These are phyloP conservation scores for Hypanus sabinus DNA, from an alignment of 2,113 vertebrate species.

Conservation along the genomic window DNA sequence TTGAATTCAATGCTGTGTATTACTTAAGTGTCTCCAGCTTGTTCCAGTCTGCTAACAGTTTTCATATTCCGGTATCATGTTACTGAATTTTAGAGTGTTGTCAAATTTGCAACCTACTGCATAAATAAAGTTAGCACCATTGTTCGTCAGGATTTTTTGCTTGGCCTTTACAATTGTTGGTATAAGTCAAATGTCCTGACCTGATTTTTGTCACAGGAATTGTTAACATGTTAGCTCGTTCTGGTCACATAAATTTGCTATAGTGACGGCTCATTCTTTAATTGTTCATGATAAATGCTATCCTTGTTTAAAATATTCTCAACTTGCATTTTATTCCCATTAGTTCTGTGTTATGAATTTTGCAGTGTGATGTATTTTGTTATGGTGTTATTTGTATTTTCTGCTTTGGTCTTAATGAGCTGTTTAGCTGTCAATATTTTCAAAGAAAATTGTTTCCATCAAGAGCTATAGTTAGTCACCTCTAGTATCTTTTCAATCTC, in stretches of 20 bases:
- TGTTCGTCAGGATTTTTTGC: slow-evolving; percentile 12
- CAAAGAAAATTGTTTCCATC: not conserved
- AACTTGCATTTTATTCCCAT: not conserved
- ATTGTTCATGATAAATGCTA: not conserved
- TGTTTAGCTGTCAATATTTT: not conserved
- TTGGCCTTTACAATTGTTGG: slow-evolving; percentile 8
- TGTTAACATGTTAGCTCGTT: slow-evolving; percentile 3
- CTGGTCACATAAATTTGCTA: not conserved
- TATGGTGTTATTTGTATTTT: not conserved
- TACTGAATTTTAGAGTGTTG: not conserved
- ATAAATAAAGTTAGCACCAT: slow-evolving; percentile 23
- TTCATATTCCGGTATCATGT: not conserved
- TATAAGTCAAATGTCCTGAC: slow-evolving; percentile 32
- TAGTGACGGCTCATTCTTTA: not conserved
- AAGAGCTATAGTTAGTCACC: not conserved
- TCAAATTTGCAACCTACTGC: not conserved
- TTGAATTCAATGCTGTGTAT: not conserved
- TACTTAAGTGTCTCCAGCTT: not conserved
- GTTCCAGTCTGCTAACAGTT: not conserved
- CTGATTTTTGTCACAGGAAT: slow-evolving; percentile 32
- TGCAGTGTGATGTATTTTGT: not conserved
- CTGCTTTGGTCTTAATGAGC: not conserved
- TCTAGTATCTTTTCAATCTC: not conserved
- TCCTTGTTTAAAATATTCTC: not conserved
- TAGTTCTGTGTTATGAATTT: not conserved